Conservation (phyloP, 2,888 invertebrate species). For the Formica aserva region DNA sequence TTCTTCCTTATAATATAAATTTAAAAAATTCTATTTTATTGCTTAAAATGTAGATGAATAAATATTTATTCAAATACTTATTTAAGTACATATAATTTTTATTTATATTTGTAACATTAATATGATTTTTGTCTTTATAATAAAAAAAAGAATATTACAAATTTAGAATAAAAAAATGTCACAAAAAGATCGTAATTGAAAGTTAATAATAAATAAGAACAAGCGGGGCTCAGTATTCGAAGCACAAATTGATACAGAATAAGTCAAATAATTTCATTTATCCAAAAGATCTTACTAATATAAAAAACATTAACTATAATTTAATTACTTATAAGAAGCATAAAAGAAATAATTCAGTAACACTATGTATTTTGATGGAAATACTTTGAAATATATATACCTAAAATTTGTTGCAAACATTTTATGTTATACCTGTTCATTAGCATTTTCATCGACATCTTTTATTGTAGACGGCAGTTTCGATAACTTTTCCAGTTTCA, state of each 20-base stretch:
- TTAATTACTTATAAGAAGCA: background rate
- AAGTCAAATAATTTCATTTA: background rate
- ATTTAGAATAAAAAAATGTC: background rate
- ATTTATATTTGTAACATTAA: too few species aligned
- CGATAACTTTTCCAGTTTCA: background rate
- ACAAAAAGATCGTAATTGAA: background rate
- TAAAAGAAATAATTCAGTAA: conserved; percentile 3
- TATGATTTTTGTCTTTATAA: too few species aligned
- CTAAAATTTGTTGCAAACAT: conserved; percentile 10
- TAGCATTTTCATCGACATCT: background rate
- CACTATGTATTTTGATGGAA: background rate
- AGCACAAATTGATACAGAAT: background rate
- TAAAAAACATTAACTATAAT: background rate
- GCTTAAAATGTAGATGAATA: too few species aligned
- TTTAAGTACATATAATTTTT: too few species aligned
- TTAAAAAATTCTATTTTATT: too few species aligned
- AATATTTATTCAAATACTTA: too few species aligned
- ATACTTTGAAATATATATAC: background rate
- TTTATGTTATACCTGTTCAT: conserved; percentile 5
- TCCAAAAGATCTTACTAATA: background rate
- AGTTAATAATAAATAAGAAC: conserved; percentile 1
- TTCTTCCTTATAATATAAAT: too few species aligned
- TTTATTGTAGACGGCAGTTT: background rate
- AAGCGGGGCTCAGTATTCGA: background rate
- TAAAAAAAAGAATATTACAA: too few species aligned